Evolutionary conservation across 2,888 invertebrate genomes (phyloP).

Genomic region (Thymelicus lineola): DNA sequence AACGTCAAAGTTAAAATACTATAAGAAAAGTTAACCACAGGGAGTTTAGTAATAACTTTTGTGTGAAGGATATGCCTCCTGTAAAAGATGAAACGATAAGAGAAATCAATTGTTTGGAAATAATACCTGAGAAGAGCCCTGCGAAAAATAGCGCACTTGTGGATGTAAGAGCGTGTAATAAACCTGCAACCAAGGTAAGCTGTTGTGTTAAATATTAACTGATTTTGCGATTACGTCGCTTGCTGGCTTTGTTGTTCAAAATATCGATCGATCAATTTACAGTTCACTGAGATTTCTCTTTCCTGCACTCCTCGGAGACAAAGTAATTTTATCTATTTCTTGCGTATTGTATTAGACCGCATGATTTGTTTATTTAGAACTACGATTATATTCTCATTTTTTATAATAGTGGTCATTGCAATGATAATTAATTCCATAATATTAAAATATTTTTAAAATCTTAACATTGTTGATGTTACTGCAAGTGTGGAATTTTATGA

Average conservation of each 20-base stretch:
- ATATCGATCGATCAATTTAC: constrained; percentile 35
- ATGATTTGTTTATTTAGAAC: constrained; percentile 30
- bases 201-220: constrained; percentile 15
- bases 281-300: constrained; percentile 34
- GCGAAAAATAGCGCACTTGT: constrained; percentile 80
- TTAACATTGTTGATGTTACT: too few species aligned
- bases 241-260: constrained; percentile 35
- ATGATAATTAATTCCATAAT: background rate
- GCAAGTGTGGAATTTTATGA: too few species aligned
- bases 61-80: constrained; percentile 78
- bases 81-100: constrained; percentile 80
- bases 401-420: constrained; percentile 10
- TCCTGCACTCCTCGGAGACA: constrained; percentile 27
- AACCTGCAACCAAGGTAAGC: constrained; percentile 87
- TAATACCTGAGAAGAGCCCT: constrained; percentile 79
- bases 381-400: background rate
- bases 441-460: background rate
- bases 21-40: constrained; percentile 6
- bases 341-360: constrained; percentile 15
- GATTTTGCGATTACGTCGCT: constrained; percentile 14
- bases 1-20: background rate
- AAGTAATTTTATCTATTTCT: constrained; percentile 16
- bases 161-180: constrained; percentile 89
- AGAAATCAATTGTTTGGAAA: constrained; percentile 79
- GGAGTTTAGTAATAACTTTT: constrained; percentile 27